phyloP scores from a whole-genome alignment of 2,113 vertebrate species.

The Poeciliopsis turrubarensis region DNA sequence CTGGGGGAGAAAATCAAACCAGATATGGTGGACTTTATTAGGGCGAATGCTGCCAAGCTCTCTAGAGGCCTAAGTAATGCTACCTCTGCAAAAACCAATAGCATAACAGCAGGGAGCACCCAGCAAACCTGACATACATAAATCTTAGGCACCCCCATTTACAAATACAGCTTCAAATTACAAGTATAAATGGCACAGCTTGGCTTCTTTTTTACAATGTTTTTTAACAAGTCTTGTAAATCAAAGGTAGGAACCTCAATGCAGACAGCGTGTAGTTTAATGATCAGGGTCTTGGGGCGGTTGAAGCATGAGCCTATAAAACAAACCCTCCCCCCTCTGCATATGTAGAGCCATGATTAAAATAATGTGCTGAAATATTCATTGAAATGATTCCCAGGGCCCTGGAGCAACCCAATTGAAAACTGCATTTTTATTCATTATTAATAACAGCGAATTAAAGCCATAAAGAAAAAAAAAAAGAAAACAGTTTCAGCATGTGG shows the following conservation, averaged over 20 bases:
- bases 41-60: slow-evolving; percentile 40
- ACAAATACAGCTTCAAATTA: slow-evolving; percentile 94
- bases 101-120: slow-evolving; percentile 65
- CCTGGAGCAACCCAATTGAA: slow-evolving; percentile 88
- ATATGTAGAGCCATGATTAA: slow-evolving; percentile 94
- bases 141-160: slow-evolving; percentile 88
- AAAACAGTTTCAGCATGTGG: slow-evolving; percentile 87
- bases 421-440: slow-evolving; percentile 99
- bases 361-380: slow-evolving; percentile 99
- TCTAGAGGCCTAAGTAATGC: slow-evolving; percentile 41
- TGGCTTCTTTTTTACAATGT: slow-evolving; percentile 88
- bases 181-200: slow-evolving; percentile 91
- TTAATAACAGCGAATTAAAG: slow-evolving; percentile 97
- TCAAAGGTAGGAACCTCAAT: slow-evolving; percentile 86
- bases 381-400: slow-evolving; percentile 96
- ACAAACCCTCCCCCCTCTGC: slow-evolving; percentile 77
- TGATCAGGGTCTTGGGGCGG: slow-evolving; percentile 85
- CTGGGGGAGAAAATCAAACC: slow-evolving; percentile 38
- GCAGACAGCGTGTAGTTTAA: slow-evolving; percentile 93
- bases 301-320: slow-evolving; percentile 91
- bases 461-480: slow-evolving; percentile 74
- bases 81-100: slow-evolving; percentile 55
- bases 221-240: slow-evolving; percentile 98
- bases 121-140: slow-evolving; percentile 78
- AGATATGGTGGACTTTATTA: slow-evolving; percentile 42